Evolutionary conservation across 2,797 vertebrate species (phyloP), one percentile per base, ranked within the genome.

Genomic region (Yasuhikotakia modesta): DNA sequence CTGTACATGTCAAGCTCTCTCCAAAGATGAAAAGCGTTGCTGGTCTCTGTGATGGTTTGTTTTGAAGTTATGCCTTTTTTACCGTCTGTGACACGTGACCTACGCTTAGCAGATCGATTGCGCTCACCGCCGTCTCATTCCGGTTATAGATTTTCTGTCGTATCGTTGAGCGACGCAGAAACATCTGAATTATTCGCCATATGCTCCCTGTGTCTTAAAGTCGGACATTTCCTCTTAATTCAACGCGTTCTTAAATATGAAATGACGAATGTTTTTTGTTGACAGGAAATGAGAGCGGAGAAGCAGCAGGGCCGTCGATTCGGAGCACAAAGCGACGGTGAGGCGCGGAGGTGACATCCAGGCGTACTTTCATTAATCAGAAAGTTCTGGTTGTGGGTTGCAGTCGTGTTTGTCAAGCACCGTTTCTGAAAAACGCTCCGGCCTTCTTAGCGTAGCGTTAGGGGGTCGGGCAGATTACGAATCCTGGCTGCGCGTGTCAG

Each of bases 1-100:
- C 87, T 85, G n/a, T n/a, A n/a, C n/a, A n/a, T 8, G 12, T 32
- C 48, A 73, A 84, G 39, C 78, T 80, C 78, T 85, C 69, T 69
- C 58, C 50, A 27, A 27, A 50, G 8, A 17, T 89, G 88, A 90
- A 70, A 82, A 82, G 90, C n/a, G n/a, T n/a, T n/a, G n/a, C n/a
- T n/a, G n/a, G n/a, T n/a, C n/a, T n/a, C n/a, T 66, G 19, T 57
- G 48, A 80, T 72, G 72, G 78, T 81, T 71, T 84, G 2, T 27
- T 27, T 27, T 2, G 27, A 27, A 4, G 27, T 27, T 2, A 27
- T 27, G 4, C 2, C 27, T 27, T 27, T 4, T 27, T 27, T 4
- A 27, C 27, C 27, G 27, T 27, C 27, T 27, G 2, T 27, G 27
- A 27, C 27, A 27, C 4, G 27, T 2, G 27, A 27, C 2, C 27